phyloP scores from a whole-genome alignment of 2,113 vertebrate species.

The Melanotaenia duboulayi region DNA sequence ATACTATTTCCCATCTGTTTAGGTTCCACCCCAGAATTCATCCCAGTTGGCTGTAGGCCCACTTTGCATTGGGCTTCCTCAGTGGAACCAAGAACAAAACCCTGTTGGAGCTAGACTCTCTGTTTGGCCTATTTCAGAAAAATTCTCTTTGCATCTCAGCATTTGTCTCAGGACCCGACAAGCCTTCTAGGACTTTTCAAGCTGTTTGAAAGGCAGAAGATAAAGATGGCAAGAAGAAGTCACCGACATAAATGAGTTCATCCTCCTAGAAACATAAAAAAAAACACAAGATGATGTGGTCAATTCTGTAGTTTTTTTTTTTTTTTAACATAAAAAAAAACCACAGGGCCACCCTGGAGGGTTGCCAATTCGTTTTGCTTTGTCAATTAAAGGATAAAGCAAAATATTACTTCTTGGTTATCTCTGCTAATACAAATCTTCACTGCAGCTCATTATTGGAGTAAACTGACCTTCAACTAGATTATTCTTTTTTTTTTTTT shows the following conservation, averaged over 20 bases:
- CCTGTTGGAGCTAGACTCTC: constrained; percentile 60
- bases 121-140: constrained; percentile 58
- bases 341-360: too few relatives aligned
- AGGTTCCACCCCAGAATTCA: constrained; percentile 76
- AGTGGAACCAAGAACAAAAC: constrained; percentile 69
- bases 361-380: not conserved
- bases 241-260: constrained; percentile 4
- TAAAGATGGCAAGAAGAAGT: constrained; percentile 10
- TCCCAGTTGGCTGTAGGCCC: constrained; percentile 79
- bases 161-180: constrained; percentile 35
- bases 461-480: constrained; percentile 61
- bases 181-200: constrained; percentile 31
- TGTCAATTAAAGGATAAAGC: constrained; percentile 2
- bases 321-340: not conserved
- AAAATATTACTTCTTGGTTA: constrained; percentile 9
- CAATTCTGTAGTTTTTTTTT: not conserved
- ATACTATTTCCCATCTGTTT: constrained; percentile 83
- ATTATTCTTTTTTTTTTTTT: too few relatives aligned
- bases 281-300: too few relatives aligned
- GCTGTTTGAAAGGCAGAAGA: constrained; percentile 17
- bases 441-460: constrained; percentile 57
- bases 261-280: not conserved
- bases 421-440: constrained; percentile 37
- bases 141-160: constrained; percentile 38
- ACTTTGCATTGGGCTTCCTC: constrained; percentile 75